Evolutionary conservation across 2,797 vertebrate genomes (phyloP), one percentile per base, ranked within the genome.

Genomic region (Spheniscus humboldti): DNA sequence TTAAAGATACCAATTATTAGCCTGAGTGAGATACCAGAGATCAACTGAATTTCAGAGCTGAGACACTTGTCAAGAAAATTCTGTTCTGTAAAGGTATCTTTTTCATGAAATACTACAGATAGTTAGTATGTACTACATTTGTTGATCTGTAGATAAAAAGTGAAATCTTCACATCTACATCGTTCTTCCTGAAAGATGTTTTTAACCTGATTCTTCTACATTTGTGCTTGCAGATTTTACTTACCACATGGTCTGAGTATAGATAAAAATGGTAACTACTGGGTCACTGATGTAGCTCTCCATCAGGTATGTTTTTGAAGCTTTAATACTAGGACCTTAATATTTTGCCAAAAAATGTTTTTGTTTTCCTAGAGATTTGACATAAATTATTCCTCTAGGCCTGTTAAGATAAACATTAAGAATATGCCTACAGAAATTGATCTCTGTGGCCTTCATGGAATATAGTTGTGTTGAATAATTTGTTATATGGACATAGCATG

Each of bases 271-370:
- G 98, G 99, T 92, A 99, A 99, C 97, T 99, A 99, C 88, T 99
- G 99, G 99, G 99, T 99, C 92, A 99, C 99, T 9, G 99, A 99
- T 76, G 99, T 99, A 80, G 99, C 99, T 83, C 99, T 99, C 94
- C 99, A 99, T 97, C 99, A 99, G 99, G 99, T 99, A 98, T 84
- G 94, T 81, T 92, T 88, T 27, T 72, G 47, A 92, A 84, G 24
- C 22, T 68, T 56, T 75, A 64, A 43, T 78, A 62, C 5, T 25
- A 60, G 8, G 23, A 73, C 28, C 20, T 52, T 73, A 69, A 30
- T 55, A 80, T 74, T 88, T 95, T 56, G 39, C 8, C 8, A 39
- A 62, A 88, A 57, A 77, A 14, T 9, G 11, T 27, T 37, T 78
- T 45, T 55, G 2, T 52, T 96, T 96, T 84, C 45, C 13, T 63